phyloP scores from a whole-genome alignment of 2,797 vertebrate genomes.

The Propithecus deckenii region DNA sequence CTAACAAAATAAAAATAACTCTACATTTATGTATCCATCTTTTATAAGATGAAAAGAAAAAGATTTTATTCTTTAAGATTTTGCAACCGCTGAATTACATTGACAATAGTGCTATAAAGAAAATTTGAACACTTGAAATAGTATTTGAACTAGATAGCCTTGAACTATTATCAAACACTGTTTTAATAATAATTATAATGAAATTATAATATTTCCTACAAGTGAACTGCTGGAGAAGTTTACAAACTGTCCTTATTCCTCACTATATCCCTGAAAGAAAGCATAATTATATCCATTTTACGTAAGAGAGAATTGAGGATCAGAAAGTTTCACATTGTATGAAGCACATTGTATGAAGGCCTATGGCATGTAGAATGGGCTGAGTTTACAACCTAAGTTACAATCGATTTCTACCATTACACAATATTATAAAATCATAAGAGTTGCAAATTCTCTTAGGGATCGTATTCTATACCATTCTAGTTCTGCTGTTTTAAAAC shows the following conservation, averaged over 20 bases:
- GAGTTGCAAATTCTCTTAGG: neutral
- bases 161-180: neutral
- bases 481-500: neutral
- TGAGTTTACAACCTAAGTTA: neutral
- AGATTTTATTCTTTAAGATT: neutral
- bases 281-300: neutral
- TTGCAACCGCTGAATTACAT: neutral
- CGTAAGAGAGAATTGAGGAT: neutral
- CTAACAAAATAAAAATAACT: neutral
- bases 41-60: slow-evolving; percentile 3
- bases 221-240: neutral
- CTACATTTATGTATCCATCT: neutral
- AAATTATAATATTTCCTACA: neutral
- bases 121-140: neutral
- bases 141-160: neutral
- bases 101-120: neutral
- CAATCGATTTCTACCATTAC: neutral
- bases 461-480: neutral
- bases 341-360: neutral
- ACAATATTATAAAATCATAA: neutral
- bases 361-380: neutral
- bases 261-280: neutral
- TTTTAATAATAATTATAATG: neutral
- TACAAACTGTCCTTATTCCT: neutral
- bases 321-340: neutral